A percentile compares a stretch with the other conserved stretches of the same genome.
phyloP scores from a whole-genome alignment of 1,140 invertebrate species.

The Brachionus koreanus region DNA sequence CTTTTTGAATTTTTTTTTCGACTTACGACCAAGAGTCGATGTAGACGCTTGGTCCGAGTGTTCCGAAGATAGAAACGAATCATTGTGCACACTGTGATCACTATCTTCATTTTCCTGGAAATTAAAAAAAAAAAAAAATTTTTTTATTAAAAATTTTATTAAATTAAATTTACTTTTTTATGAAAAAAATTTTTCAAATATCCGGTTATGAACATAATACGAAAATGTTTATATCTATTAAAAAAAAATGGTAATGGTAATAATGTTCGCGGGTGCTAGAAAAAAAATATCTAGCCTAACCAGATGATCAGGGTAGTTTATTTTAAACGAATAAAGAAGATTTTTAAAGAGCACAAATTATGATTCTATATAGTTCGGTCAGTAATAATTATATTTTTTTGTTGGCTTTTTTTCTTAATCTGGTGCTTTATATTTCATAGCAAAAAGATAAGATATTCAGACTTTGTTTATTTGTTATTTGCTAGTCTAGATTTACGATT shows the following conservation, averaged over 20 bases:
- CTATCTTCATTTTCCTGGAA: neutral
- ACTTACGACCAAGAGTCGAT: neutral
- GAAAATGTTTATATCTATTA: neutral
- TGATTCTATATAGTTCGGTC: neutral
- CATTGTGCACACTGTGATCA: neutral
- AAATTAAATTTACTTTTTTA: conserved; percentile 16
- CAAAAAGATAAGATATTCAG: neutral
- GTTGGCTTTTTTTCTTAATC: neutral
- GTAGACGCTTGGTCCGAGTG: neutral
- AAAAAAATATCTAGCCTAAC: neutral
- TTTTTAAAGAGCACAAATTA: neutral
- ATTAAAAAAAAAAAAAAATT: neutral
- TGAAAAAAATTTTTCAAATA: conserved; percentile 44
- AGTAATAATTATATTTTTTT: neutral
- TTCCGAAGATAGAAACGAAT: neutral
- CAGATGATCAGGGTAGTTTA: neutral
- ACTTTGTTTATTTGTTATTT: neutral
- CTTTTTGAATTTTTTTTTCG: neutral
- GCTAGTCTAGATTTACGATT: neutral
- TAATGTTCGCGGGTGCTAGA: neutral
- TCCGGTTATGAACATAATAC: conserved; percentile 33
- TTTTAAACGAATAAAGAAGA: neutral
- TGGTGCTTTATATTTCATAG: neutral
- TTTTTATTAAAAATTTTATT: neutral
- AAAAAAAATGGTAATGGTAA: neutral